These are phyloP conservation scores for Discoglossus pictus DNA, from an alignment of 2,797 vertebrate genomes.

Conservation along the genomic window DNA sequence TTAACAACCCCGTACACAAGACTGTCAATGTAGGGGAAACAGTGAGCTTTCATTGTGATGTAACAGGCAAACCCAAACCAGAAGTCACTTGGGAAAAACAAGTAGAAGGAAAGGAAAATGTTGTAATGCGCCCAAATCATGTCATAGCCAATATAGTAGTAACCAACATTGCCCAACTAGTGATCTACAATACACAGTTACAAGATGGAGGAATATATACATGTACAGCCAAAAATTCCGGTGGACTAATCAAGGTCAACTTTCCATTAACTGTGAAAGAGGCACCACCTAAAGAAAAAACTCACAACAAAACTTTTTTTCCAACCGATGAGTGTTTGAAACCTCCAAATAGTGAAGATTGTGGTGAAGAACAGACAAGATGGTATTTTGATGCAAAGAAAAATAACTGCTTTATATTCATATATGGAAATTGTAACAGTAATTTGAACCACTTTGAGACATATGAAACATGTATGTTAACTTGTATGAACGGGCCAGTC, in stretches of 20 bases:
- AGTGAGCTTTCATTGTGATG: conserved; percentile 92
- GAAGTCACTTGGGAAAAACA: conserved; percentile 97
- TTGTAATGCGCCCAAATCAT: conserved; percentile 89
- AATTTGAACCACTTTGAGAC: conserved; percentile 86
- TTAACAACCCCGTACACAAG: conserved; percentile 80
- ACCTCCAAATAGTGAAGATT: conserved; percentile 79
- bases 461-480: conserved; percentile 84
- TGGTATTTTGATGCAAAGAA: conserved; percentile 90
- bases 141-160: conserved; percentile 90
- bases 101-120: conserved; percentile 72
- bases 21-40: conserved; percentile 88
- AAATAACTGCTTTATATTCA: conserved; percentile 91
- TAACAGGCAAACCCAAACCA: conserved; percentile 86
- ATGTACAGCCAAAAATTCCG: conserved; percentile 84
- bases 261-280: conserved; percentile 83
- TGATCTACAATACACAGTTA: conserved; percentile 91
- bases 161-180: conserved; percentile 94
- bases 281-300: conserved; percentile 58
- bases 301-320: conserved; percentile 76
- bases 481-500: conserved; percentile 83
- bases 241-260: conserved; percentile 76
- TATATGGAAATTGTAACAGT: conserved; percentile 79
- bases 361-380: conserved; percentile 82
- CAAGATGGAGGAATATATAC: conserved; percentile 92
- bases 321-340: conserved; percentile 80